phyloP scores from a whole-genome alignment of 2,113 vertebrate species.

The Paraplagusia blochii region DNA sequence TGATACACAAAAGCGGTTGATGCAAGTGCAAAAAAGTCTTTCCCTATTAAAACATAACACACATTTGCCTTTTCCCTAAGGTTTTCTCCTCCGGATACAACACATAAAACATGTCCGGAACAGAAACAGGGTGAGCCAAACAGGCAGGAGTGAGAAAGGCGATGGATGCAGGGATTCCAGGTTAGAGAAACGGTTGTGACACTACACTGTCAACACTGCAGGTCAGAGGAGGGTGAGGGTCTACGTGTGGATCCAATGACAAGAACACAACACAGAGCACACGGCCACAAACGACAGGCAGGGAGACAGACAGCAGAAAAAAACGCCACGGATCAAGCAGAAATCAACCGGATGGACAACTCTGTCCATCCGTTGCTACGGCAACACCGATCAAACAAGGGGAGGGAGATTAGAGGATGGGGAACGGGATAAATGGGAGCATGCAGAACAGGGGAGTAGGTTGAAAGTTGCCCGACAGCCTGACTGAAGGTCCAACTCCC shows the following conservation, averaged over 20 bases:
- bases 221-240: conserved; percentile 39
- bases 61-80: too few species aligned
- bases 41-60: too few species aligned
- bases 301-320: conserved; percentile 49
- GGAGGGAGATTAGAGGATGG: conserved; percentile 15
- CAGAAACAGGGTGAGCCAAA: conserved; percentile 20
- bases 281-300: conserved; percentile 28
- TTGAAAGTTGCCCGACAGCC: conserved; percentile 59
- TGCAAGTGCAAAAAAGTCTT: conserved; percentile 6
- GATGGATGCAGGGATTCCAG: conserved; percentile 20
- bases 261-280: conserved; percentile 21
- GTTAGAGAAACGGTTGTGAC: conserved; percentile 10
- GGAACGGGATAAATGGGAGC: conserved; percentile 36
- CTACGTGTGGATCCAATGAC: conserved; percentile 9
- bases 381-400: conserved; percentile 58
- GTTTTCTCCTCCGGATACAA: neutral
- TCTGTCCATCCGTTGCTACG: conserved; percentile 52
- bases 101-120: neutral
- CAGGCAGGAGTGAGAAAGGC: conserved; percentile 6
- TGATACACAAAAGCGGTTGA: conserved; percentile 7
- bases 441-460: conserved; percentile 51
- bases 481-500: conserved; percentile 59
- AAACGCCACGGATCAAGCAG: conserved; percentile 40
- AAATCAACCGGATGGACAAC: conserved; percentile 60
- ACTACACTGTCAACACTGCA: conserved; percentile 14